phyloP scores from a whole-genome alignment of 1,140 invertebrate genomes.

The Trichogramma pretiosum region DNA sequence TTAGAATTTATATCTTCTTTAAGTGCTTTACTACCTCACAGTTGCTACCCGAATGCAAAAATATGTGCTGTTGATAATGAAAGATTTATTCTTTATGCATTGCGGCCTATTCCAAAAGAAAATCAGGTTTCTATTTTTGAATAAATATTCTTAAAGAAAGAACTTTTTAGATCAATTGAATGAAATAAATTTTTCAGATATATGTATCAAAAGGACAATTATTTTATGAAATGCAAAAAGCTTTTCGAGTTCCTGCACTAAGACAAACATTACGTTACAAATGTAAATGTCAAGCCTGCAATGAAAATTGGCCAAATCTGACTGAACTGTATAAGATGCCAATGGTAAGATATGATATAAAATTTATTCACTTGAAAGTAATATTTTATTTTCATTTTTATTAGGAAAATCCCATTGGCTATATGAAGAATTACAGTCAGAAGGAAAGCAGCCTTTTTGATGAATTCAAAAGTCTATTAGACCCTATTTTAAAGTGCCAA shows the following conservation, averaged over 20 bases:
- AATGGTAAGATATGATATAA: conserved; percentile 3
- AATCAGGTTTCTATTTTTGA: not conserved
- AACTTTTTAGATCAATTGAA: not conserved
- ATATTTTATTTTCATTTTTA: not conserved
- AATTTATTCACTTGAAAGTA: not conserved
- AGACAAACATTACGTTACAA: too few species aligned
- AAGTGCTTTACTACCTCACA: not conserved
- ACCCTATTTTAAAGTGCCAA: conserved; percentile 3
- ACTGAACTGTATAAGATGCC: conserved; percentile 10
- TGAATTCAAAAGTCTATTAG: conserved; percentile 2
- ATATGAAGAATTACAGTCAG: not conserved
- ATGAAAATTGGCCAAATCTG: not conserved
- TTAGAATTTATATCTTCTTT: not conserved
- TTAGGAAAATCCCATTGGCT: conserved; percentile 1
- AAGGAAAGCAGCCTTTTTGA: conserved; percentile 6
- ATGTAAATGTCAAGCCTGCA: not conserved
- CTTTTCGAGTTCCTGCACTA: not conserved
- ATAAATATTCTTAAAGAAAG: not conserved
- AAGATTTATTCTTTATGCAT: not conserved
- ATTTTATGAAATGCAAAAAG: not conserved
- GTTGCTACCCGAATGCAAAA: not conserved
- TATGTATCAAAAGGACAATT: not conserved
- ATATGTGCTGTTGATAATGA: not conserved
- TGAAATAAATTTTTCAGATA: not conserved
- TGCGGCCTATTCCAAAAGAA: not conserved